Evolutionary conservation across 2,797 vertebrate species (phyloP), one percentile per base, ranked within the genome.

Genomic region (Brachyalestes nurse): DNA sequence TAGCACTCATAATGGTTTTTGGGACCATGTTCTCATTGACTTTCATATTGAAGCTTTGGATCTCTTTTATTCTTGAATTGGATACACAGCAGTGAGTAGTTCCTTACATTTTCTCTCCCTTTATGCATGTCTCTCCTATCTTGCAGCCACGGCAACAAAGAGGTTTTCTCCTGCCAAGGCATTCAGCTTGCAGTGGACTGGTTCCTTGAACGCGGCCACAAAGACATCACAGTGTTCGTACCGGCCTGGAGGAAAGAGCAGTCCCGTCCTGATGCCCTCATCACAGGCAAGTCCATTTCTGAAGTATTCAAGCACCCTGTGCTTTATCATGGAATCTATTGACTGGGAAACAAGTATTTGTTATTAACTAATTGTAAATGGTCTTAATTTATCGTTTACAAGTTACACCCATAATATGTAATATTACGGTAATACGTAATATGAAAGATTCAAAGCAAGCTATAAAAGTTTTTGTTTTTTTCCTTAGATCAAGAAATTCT

Each of bases 211-310:
- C 94, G 94, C 86, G 97, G 97, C 2, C 92, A 97, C 84, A 93
- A 92, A 0, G 92, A 96, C 90, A 96, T 98, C 91, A 98, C 96
- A 0, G 97, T 97, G 79, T 97, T 98, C 79, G 95, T 98, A 0
- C 97, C 97, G 0, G 93, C 96, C 74, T 98, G 97, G 97, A 96
- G 97, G 87, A 98, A 96, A 87, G 96, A 96, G 28, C 93, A 94
- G 53, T 88, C 95, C 0, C 91, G 95, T 45, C 93, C 94, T 0
- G 97, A 97, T 28, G 91, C 93, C 0, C 95, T 95, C 12, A 97
- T 97, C 55, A 93, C 95, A 92, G 97, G 97, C 97, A 87, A 83
- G 49, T 69, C 34, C 12, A 16, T 14, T 6, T n/a, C 8, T 34
- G 13, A 17, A 7, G 25, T 38, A 0, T 64, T 61, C 12, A 62